phyloP scores from a whole-genome alignment of 1,140 invertebrate genomes.

The Spodoptera litura region DNA sequence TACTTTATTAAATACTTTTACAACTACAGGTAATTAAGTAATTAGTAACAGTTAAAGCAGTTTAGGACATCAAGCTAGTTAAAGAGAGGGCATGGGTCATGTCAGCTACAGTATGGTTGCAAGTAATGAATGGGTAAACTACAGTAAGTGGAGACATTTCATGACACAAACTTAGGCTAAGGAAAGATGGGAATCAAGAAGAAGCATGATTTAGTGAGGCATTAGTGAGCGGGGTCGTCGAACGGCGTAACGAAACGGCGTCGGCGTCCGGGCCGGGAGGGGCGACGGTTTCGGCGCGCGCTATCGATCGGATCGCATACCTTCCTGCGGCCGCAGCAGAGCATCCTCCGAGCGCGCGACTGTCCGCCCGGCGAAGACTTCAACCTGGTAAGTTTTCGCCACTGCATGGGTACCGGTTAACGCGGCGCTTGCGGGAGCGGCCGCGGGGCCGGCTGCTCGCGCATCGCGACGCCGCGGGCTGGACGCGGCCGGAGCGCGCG shows the following conservation, averaged over 20 bases:
- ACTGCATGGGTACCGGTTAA: constrained; percentile 88
- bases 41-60: neutral
- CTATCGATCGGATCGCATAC: constrained; percentile 86
- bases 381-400: constrained; percentile 91
- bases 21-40: constrained; percentile 7
- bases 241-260: constrained; percentile 71
- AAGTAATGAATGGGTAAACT: neutral
- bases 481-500: constrained; percentile 78
- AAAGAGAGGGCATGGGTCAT: constrained; percentile 12
- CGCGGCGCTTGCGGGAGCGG: constrained; percentile 76
- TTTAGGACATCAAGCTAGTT: constrained; percentile 5
- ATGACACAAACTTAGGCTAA: constrained; percentile 20
- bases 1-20: constrained; percentile 6
- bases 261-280: constrained; percentile 81
- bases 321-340: constrained; percentile 95
- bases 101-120: neutral
- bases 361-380: constrained; percentile 89
- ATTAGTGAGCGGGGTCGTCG: constrained; percentile 80
- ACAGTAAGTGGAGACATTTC: neutral
- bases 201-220: constrained; percentile 70
- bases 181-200: constrained; percentile 51
- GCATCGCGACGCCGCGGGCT: constrained; percentile 75
- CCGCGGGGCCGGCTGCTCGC: constrained; percentile 75
- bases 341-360: constrained; percentile 93
- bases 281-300: constrained; percentile 81